Percentiles rank a stretch among this genome's conserved stretches.
phyloP scores from a whole-genome alignment of 2,113 vertebrate genomes.

The Etia nguti region DNA sequence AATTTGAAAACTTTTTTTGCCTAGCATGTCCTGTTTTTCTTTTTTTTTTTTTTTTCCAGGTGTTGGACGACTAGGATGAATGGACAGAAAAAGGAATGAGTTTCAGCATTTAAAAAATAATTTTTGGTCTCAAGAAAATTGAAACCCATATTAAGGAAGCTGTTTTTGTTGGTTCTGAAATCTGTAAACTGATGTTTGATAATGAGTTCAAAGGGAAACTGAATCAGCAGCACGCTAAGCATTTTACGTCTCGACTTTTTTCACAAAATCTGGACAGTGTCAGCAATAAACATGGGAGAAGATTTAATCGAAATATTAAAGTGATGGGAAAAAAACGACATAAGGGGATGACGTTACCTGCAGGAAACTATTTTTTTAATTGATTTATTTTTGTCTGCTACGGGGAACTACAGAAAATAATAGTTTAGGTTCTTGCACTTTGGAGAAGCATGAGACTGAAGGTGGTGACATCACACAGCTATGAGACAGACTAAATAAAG shows the following conservation, averaged over 20 bases:
- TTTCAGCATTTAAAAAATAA: not conserved
- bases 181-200: not conserved
- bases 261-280: not conserved
- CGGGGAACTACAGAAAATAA: not conserved
- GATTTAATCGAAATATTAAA: not conserved
- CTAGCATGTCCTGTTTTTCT: not conserved
- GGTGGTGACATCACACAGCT: not conserved
- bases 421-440: not conserved
- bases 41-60: not conserved
- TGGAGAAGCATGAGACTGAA: no score
- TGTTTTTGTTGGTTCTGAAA: not conserved
- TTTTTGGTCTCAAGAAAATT: not conserved
- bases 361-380: not conserved
- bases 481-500: not conserved
- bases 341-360: not conserved
- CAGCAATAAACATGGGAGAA: not conserved
- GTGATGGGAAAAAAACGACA: fast-evolving
- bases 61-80: not conserved
- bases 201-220: not conserved
- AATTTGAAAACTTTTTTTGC: not conserved
- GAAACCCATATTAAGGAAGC: not conserved
- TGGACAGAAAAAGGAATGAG: not conserved
- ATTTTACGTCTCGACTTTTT: not conserved
- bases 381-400: not conserved
- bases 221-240: not conserved